Evolutionary conservation across 2,888 invertebrate genomes (phyloP).

Genomic region (Pelosia muscerda): DNA sequence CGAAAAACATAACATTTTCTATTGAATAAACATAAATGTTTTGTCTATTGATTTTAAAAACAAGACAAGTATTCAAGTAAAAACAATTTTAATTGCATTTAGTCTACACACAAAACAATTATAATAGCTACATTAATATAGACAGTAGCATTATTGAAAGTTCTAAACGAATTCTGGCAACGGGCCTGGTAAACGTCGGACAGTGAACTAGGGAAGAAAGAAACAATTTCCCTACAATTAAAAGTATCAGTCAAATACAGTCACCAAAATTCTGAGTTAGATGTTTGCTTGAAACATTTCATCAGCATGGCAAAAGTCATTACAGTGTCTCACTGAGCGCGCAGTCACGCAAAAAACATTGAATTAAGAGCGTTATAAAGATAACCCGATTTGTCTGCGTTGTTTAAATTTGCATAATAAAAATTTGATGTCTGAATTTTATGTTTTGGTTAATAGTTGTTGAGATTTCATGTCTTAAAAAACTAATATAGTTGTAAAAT

Average conservation of each 20-base stretch:
- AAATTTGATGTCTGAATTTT: slow-evolving; percentile 34
- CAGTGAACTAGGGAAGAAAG: slow-evolving; percentile 37
- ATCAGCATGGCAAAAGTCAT: slow-evolving; percentile 37
- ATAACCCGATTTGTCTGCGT: slow-evolving; percentile 55
- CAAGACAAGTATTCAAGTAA: background rate
- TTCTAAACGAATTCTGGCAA: slow-evolving; percentile 40
- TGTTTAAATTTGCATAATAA: slow-evolving; percentile 45
- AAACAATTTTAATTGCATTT: background rate
- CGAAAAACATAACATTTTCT: no score
- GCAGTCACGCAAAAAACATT: slow-evolving; percentile 39
- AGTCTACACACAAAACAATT: slow-evolving; percentile 33
- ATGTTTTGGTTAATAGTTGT: slow-evolving; percentile 19
- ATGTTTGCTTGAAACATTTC: slow-evolving; percentile 40
- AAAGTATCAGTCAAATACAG: slow-evolving; percentile 45
- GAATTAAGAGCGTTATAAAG: slow-evolving; percentile 49
- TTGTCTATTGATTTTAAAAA: background rate
- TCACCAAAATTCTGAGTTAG: slow-evolving; percentile 28
- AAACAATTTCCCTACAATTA: slow-evolving; percentile 39
- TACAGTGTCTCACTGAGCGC: slow-evolving; percentile 40
- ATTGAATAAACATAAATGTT: background rate
- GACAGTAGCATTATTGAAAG: slow-evolving; percentile 31
- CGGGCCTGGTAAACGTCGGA: slow-evolving; percentile 38
- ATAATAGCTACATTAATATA: slow-evolving; percentile 36
- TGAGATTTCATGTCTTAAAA: background rate
- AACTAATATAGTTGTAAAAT: background rate